Evolutionary conservation across 2,888 invertebrate species (phyloP).

Genomic region (Catocala sponsa): DNA sequence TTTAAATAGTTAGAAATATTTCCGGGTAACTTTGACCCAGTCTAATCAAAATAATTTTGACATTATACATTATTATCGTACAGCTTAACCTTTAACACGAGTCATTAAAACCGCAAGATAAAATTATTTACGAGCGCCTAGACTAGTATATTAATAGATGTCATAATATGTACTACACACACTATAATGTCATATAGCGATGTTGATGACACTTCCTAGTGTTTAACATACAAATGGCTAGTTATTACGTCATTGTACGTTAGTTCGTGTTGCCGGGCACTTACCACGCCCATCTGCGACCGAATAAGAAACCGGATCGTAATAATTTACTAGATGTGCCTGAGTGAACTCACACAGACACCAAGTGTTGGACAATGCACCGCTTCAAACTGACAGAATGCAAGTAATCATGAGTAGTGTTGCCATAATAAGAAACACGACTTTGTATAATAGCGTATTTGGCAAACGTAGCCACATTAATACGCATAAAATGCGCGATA

Average conservation of each 20-base stretch:
- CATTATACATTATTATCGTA: no score
- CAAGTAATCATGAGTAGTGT: constrained; percentile 10
- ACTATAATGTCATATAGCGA: neutral
- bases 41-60: no score
- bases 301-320: constrained; percentile 55
- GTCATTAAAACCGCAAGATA: constrained; percentile 10
- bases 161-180: constrained; percentile 17
- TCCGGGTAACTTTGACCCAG: no score
- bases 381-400: constrained; percentile 17
- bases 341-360: constrained; percentile 31
- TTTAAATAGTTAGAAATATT: no score
- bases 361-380: constrained; percentile 1
- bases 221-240: constrained; percentile 53
- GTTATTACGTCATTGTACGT: constrained; percentile 48
- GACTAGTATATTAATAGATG: constrained; percentile 17
- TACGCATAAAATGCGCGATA: constrained; percentile 21
- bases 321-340: constrained; percentile 40
- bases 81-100: constrained; percentile 12
- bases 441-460: constrained; percentile 26
- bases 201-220: constrained; percentile 50
- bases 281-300: constrained; percentile 58
- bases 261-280: constrained; percentile 51
- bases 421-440: constrained; percentile 9
- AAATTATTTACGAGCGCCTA: constrained; percentile 14
- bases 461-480: constrained; percentile 15